Evolutionary conservation across 2,888 invertebrate genomes (phyloP), one percentile per base, ranked within the genome.

Genomic region (Phengaris arion): DNA sequence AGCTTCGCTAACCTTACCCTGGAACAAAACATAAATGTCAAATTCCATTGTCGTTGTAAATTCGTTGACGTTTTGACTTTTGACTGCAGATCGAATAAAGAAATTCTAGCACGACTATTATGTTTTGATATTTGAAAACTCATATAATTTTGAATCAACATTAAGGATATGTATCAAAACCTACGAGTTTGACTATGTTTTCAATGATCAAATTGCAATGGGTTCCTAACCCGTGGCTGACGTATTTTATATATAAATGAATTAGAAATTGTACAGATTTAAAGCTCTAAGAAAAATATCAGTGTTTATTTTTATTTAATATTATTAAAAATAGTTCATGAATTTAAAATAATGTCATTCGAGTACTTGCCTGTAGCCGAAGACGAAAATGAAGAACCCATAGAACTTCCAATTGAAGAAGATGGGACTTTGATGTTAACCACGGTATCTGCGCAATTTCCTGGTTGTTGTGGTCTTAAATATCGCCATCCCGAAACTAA

Each of bases 331-430:
- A 87, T 87, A 86, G 92, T 93, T 90, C 87, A 93, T 93, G 93
- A 90, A 79, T 89, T 91, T 90, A 88, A 89, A 92, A 93, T 92
- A 93, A 93, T 93, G 93, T 93, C 93, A 87, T 93, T 92, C 92
- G 93, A 93, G 85, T 96, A 95, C 89, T 96, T 99, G 90, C 98
- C 98, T 95, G 98, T 99, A 82, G 97, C 98, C 81, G 99, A 99
- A 94, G 98, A 99, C 86, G 99, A 99, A 95, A 98, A 98, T 85
- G 98, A 98, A 87, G 99, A 99, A 93, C 98, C 98, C 81, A 98
- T 99, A 92, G 99, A 99, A 94, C 94, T 99, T 85, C 99, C 99
- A 77, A 96, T 97, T 79, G 99, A 99, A 94, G 98, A 98, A 87
- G 99, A 99, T 95, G 97, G 97, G 82, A 98, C 98, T 74, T 94